These are phyloP conservation scores for Polia nebulosa DNA, from an alignment of 2,888 invertebrate species.

Conservation along the genomic window DNA sequence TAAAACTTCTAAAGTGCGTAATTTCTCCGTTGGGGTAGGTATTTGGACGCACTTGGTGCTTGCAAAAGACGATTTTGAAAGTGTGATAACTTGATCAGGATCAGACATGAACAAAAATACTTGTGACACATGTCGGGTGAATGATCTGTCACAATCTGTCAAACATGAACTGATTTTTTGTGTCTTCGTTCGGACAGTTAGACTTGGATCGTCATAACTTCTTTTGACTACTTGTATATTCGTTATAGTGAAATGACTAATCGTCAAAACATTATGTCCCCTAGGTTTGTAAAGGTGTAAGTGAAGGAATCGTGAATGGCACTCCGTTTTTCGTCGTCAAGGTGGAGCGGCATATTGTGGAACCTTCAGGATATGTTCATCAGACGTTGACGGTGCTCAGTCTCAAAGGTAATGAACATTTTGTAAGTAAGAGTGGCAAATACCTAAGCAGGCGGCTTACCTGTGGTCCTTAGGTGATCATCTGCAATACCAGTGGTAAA, in stretches of 20 bases:
- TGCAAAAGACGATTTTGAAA: not conserved
- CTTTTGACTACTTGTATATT: not conserved
- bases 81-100: not conserved
- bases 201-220: too few relatives aligned
- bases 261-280: slow-evolving; percentile 16
- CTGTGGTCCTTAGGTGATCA: not conserved
- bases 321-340: slow-evolving; percentile 90
- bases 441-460: not conserved
- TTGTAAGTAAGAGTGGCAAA: not conserved
- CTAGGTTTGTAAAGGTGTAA: slow-evolving; percentile 89
- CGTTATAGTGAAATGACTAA: not conserved
- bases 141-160: not conserved
- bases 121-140: too few relatives aligned
- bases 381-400: slow-evolving; percentile 90
- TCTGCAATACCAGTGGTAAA: too few relatives aligned
- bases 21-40: slow-evolving; percentile 5
- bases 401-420: slow-evolving; percentile 79
- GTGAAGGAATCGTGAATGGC: slow-evolving; percentile 88
- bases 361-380: slow-evolving; percentile 89
- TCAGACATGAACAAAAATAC: not conserved
- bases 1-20: slow-evolving; percentile 20
- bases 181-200: not conserved
- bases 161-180: not conserved
- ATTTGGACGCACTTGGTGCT: too few relatives aligned
- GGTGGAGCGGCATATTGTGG: slow-evolving; percentile 91